These are phyloP conservation scores for Solea solea DNA, from an alignment of 2,113 vertebrate species.

Conservation along the genomic window DNA sequence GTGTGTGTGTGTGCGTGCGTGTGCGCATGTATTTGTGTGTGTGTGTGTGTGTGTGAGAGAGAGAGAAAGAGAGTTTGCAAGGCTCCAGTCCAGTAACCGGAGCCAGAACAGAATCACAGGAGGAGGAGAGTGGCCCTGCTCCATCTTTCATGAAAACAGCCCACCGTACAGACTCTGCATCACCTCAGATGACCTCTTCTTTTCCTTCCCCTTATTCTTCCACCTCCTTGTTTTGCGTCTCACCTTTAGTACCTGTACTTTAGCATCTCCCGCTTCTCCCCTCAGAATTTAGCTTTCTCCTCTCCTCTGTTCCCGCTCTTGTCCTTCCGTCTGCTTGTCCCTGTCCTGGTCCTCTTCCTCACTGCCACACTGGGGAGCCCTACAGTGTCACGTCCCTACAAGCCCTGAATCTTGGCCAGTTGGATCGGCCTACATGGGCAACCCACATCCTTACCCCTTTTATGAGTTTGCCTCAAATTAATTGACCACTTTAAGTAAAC, in stretches of 20 bases:
- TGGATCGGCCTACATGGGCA: slow-evolving; percentile 56
- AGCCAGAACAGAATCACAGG: slow-evolving; percentile 58
- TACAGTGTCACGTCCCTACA: slow-evolving; percentile 44
- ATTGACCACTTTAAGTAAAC: slow-evolving; percentile 70
- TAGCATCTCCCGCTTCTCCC: slow-evolving; percentile 16
- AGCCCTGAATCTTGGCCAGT: slow-evolving; percentile 43
- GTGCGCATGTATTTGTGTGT: slow-evolving; percentile 33
- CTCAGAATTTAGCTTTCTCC: slow-evolving; percentile 11
- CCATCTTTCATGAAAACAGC: slow-evolving; percentile 63
- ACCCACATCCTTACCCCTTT: slow-evolving; percentile 68
- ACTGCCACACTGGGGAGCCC: slow-evolving; percentile 19
- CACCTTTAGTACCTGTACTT: slow-evolving; percentile 2
- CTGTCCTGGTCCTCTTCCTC: slow-evolving; percentile 10
- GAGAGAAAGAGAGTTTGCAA: slow-evolving; percentile 14
- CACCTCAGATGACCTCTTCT: slow-evolving; percentile 72
- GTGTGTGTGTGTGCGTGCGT: slow-evolving; percentile 6
- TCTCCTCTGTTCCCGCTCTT: not conserved
- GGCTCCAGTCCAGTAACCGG: slow-evolving; percentile 44
- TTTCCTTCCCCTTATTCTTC: slow-evolving; percentile 29
- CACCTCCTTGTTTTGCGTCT: slow-evolving; percentile 14
- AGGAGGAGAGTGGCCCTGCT: slow-evolving; percentile 59
- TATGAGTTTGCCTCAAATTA: slow-evolving; percentile 71
- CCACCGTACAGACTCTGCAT: slow-evolving; percentile 58
- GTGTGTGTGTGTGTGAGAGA: not conserved
- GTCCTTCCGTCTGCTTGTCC: slow-evolving; percentile 12